Conservation (phyloP, 2,113 vertebrate genomes). For the cat (Felis catus) region DNA sequence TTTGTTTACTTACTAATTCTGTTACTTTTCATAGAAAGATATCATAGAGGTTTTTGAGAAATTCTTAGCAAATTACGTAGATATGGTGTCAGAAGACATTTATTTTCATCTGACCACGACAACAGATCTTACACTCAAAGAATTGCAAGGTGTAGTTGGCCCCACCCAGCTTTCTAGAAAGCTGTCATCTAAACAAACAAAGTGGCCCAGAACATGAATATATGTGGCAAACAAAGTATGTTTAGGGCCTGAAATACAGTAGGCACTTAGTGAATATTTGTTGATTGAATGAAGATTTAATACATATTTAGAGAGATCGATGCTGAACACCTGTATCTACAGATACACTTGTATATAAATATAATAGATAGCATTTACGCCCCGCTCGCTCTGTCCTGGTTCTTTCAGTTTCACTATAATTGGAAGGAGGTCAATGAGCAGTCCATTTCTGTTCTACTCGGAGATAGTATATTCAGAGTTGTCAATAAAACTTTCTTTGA, state of each 20-base stretch:
- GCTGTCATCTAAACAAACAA: not conserved
- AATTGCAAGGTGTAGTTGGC: not conserved
- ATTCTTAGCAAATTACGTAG: not conserved
- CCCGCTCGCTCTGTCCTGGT: fast-evolving
- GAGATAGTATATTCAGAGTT: not conserved
- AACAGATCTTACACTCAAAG: not conserved
- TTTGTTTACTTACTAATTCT: not conserved
- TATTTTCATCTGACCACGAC: not conserved
- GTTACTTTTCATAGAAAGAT: not conserved
- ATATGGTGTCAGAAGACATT: not conserved
- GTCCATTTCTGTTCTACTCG: not conserved
- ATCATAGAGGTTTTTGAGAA: not conserved
- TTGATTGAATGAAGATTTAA: not conserved
- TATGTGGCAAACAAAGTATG: not conserved
- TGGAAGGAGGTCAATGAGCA: not conserved
- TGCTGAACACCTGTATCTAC: not conserved
- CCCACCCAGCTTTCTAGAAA: not conserved
- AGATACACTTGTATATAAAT: not conserved
- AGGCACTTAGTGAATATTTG: not conserved
- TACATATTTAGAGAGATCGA: not conserved
- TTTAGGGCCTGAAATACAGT: not conserved
- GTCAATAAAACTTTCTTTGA: not conserved
- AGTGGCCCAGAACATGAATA: not conserved
- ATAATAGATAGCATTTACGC: too few species aligned
- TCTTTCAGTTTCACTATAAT: not conserved